phyloP scores from a whole-genome alignment of 2,888 invertebrate genomes.

The Drosophila affinis region DNA sequence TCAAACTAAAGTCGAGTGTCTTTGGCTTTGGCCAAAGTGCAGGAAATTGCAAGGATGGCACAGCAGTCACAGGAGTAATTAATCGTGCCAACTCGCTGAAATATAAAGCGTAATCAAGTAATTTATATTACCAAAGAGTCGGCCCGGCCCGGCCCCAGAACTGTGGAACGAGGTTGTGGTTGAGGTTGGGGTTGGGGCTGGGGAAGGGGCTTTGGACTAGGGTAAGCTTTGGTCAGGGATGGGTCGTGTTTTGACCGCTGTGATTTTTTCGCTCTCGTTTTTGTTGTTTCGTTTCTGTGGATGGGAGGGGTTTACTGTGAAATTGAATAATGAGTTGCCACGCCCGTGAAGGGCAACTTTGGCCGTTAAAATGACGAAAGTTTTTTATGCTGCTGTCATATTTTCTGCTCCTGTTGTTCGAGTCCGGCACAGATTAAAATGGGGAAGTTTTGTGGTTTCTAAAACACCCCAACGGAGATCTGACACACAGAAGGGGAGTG shows the following conservation, averaged over 20 bases:
- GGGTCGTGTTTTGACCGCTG: conserved; percentile 57
- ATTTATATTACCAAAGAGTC: conserved; percentile 59
- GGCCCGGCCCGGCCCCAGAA: conserved; percentile 10
- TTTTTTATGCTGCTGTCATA: conserved; percentile 50
- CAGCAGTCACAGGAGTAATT: conserved; percentile 60
- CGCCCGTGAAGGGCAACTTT: conserved; percentile 66
- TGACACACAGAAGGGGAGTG: neutral
- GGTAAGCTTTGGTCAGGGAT: conserved; percentile 12
- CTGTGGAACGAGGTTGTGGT: neutral
- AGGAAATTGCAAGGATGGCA: conserved; percentile 73
- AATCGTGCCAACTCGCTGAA: conserved; percentile 67
- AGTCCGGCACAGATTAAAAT: conserved; percentile 42
- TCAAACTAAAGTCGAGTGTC: conserved; percentile 49
- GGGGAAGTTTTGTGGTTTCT: conserved; percentile 43
- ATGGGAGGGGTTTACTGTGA: conserved; percentile 54
- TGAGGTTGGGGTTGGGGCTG: conserved; percentile 7
- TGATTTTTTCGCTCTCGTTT: conserved; percentile 52
- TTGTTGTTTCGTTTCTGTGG: conserved; percentile 21
- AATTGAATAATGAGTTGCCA: conserved; percentile 76
- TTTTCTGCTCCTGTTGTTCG: conserved; percentile 51
- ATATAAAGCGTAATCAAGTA: conserved; percentile 70
- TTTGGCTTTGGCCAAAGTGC: conserved; percentile 52
- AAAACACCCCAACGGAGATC: conserved; percentile 23
- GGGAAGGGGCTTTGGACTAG: conserved; percentile 3
- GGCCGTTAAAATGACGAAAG: conserved; percentile 54